Base-by-base conservation (phyloP, 1,140 invertebrate species). In the Drosophila kanapiae region DNA sequence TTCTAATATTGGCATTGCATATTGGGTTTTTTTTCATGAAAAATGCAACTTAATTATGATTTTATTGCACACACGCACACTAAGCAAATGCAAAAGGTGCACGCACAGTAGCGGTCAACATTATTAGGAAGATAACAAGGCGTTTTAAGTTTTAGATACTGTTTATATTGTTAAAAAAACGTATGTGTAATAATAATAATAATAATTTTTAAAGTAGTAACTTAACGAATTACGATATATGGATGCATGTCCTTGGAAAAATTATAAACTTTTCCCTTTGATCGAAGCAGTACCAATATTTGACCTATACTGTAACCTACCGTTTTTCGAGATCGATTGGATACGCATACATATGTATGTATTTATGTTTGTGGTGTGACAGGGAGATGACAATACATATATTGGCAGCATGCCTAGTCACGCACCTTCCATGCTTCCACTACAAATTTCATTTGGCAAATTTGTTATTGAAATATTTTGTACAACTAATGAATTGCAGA, bases 401-500 rank as follows among this genome's bases (percentile, higher is more conserved):
- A 18, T 2, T 16, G 18, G 13, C 29, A 27, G 10, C 13, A 1
- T n/a, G 31, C 23, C 6, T 14, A 3, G 45, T 18, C 43, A 27
- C 10, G n/a, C 23, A 18, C 10, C 6, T 48, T 48, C 10, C 6
- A 13, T 27, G 18, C 31, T 10, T n/a, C 18, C 56, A 38, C 59
- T 72, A 76, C 33, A 74, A 80, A 83, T 83, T 85, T 88, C 71
- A 88, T 77, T 74, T 78, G 53, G 11, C 58, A 74, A 54, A 88
- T 83, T 88, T 88, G 68, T 80, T 87, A 80, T 83, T 88, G 71
- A 83, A 88, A 88, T 80, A 86, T 75, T 75, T 82, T 76, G 42
- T 53, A 47, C 64, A 63, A 49, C 76, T 88, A 88, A 87, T 87
- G 80, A 83, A 87, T 80, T 83, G 76, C 59, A 72, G 51, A 77